A percentile compares a stretch with the other conserved stretches of the same genome.
phyloP scores from a whole-genome alignment of 2,797 vertebrate genomes.

The Chelon labrosus region DNA sequence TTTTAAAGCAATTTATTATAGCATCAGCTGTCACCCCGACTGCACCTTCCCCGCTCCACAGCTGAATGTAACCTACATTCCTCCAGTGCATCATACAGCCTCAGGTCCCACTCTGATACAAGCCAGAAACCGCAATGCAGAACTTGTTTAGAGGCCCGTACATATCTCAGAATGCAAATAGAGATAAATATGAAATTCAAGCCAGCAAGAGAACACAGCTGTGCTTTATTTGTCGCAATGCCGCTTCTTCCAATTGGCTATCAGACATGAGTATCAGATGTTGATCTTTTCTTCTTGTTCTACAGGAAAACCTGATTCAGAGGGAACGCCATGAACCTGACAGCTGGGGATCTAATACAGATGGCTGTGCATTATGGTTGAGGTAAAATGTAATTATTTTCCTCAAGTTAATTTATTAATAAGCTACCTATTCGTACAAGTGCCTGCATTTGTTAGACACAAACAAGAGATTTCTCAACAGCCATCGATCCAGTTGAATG shows the following conservation, averaged over 20 bases:
- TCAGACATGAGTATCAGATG: conserved; percentile 42
- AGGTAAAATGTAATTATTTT: conserved; percentile 2
- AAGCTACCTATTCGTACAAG: neutral
- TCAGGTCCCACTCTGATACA: conserved; percentile 37
- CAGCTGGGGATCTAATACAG: conserved; percentile 37
- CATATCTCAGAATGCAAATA: conserved; percentile 54
- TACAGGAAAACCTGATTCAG: conserved; percentile 31
- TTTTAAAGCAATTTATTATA: conserved; percentile 16
- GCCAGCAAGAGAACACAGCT: conserved; percentile 63
- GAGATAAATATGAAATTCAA: conserved; percentile 58
- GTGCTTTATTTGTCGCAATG: conserved; percentile 60
- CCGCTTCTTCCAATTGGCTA: conserved; percentile 45
- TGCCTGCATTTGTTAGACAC: neutral
- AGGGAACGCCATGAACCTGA: conserved; percentile 41
- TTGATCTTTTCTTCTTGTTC: conserved; percentile 36
- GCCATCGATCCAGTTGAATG: neutral
- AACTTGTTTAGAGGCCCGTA: conserved; percentile 55
- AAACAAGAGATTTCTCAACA: neutral
- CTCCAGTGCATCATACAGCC: conserved; percentile 40
- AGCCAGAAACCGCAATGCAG: conserved; percentile 63
- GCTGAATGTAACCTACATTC: conserved; percentile 45
- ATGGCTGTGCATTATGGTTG: conserved; percentile 12
- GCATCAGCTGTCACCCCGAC: conserved; percentile 22
- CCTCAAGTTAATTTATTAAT: neutral
- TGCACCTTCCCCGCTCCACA: conserved; percentile 4